phyloP scores from a whole-genome alignment of 2,888 invertebrate genomes.

The Melanotus villosus region DNA sequence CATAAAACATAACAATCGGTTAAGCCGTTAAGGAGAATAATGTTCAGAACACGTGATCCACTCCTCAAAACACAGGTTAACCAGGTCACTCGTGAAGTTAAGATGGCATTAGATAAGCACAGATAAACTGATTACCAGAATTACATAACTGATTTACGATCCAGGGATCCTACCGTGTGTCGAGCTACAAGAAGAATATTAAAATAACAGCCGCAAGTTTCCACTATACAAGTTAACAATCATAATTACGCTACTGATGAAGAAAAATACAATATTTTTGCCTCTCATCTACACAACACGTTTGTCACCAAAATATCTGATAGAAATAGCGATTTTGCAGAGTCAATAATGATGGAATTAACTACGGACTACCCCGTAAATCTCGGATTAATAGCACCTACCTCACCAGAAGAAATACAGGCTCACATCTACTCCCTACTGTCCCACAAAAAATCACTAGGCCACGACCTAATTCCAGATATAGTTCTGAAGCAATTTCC shows the following conservation, averaged over 20 bases:
- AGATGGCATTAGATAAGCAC: background rate
- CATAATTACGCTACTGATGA: background rate
- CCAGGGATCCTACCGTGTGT: background rate
- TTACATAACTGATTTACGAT: background rate
- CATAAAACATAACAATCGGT: constrained; percentile 3
- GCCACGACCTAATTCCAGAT: background rate
- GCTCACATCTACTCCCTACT: background rate
- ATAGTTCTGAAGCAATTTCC: background rate
- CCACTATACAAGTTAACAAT: background rate
- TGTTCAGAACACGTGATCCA: background rate
- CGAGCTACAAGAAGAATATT: constrained; percentile 13
- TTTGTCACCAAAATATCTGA: background rate
- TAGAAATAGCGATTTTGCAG: background rate
- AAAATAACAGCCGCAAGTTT: constrained; percentile 9
- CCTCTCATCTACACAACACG: background rate
- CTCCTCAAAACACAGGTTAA: constrained; percentile 6
- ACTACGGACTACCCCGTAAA: background rate
- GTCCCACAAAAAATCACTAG: background rate
- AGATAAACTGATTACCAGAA: background rate
- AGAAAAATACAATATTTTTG: background rate
- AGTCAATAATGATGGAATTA: background rate
- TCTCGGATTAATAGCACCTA: constrained; percentile 2
- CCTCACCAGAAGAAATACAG: background rate
- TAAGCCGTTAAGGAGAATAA: background rate
- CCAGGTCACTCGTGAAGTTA: background rate